Conservation (phyloP, 2,888 invertebrate species). For the Cataglyphis albicans region DNA sequence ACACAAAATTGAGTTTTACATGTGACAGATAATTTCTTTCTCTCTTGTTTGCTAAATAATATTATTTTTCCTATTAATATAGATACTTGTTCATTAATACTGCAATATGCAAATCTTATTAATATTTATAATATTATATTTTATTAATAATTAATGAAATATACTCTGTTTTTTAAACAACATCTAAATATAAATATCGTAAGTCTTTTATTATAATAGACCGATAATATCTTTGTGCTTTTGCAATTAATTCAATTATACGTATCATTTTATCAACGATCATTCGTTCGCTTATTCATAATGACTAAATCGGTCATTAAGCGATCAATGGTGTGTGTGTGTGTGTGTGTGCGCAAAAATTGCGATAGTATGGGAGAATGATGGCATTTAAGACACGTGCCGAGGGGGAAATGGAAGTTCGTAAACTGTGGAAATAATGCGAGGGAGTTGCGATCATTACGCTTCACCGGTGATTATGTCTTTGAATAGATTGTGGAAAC, state of each 20-base stretch:
- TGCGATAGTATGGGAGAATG: conserved; percentile 9
- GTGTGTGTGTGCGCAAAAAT: conserved; percentile 3
- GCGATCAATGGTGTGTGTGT: conserved; percentile 30
- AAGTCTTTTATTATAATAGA: background rate
- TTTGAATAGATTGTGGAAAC: conserved; percentile 48
- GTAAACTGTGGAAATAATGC: conserved; percentile 55
- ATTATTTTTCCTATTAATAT: background rate
- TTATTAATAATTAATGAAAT: background rate
- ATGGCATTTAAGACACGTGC: conserved; percentile 51
- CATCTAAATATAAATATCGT: background rate
- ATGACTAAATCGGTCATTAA: conserved; percentile 38
- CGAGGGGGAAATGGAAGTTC: conserved; percentile 51
- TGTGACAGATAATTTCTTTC: background rate
- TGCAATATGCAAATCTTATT: background rate
- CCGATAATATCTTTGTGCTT: background rate
- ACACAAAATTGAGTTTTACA: background rate
- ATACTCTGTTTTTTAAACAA: background rate
- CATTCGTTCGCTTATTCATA: background rate
- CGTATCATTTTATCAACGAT: conserved; percentile 12
- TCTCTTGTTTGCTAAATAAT: background rate
- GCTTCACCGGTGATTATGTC: conserved; percentile 39
- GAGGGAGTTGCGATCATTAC: conserved; percentile 32
- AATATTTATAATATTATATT: background rate
- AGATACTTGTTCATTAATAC: background rate
- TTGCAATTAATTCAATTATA: conserved; percentile 17